A percentile compares a stretch with the other conserved stretches of the same genome.
phyloP scores from a whole-genome alignment of 2,113 vertebrate species.

The Cathartes aura region DNA sequence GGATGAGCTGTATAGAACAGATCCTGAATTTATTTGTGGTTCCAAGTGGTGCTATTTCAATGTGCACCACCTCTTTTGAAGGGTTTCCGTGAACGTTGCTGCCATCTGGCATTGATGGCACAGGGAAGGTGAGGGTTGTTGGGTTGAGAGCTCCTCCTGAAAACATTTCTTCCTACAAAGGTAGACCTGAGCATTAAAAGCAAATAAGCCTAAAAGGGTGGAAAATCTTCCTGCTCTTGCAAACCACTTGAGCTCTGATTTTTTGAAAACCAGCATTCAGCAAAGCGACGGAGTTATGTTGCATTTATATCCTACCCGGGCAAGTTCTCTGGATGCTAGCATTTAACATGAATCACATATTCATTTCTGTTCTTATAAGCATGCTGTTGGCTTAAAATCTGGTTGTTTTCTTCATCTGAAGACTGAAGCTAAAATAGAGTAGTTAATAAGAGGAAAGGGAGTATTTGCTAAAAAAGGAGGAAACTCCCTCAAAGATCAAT shows the following conservation, averaged over 20 bases:
- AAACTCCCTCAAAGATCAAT: slow-evolving; percentile 62
- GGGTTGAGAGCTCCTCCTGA: background rate
- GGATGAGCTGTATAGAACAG: background rate
- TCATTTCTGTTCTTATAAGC: background rate
- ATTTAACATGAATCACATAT: background rate
- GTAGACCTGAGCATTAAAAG: background rate
- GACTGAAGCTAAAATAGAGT: background rate
- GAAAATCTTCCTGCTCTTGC: background rate
- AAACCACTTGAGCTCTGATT: background rate
- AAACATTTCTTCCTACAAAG: background rate
- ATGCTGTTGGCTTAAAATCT: background rate
- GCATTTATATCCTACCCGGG: background rate
- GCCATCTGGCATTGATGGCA: background rate
- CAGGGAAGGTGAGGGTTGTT: background rate
- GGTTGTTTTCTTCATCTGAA: slow-evolving; percentile 15
- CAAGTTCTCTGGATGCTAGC: background rate
- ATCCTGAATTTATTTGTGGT: background rate
- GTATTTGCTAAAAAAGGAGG: background rate
- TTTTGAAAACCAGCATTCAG: background rate
- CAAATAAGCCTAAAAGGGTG: background rate
- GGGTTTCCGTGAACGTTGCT: accelerated
- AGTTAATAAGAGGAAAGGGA: background rate
- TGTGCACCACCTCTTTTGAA: background rate
- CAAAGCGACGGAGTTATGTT: accelerated
- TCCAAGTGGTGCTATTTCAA: background rate